Evolutionary conservation across 2,888 invertebrate species (phyloP), one percentile per base, ranked within the genome.

Genomic region (Drosophila glabriapex): DNA sequence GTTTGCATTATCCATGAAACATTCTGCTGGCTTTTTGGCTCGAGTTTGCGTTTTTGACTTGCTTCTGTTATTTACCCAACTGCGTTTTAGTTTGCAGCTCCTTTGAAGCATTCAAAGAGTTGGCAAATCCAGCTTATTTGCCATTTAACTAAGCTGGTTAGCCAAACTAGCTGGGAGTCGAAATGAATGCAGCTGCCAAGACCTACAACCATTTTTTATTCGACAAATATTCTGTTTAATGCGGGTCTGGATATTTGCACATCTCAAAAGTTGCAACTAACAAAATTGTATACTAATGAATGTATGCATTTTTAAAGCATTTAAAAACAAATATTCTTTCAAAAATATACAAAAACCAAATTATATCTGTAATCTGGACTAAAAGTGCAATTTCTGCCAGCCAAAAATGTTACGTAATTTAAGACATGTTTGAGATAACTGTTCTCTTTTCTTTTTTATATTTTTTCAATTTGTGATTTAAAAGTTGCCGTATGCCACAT

Each of bases 111-210:
- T 46, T 28, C 50, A 14, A 52, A n/a, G 9, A 33, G 64, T 4
- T 41, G 33, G n/a, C 49, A 62, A 68, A 66, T 62, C 60, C 68
- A 78, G 77, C 75, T 80, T 89, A 76, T 85, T 89, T 86, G 71
- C 78, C 79, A 89, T 89, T 86, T 83, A 81, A 84, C 85, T 85
- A 85, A 85, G 87, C 89, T 78, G 76, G 74, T 78, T 86, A 78
- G 84, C 75, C 64, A 79, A 79, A 85, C 89, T 68, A 72, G 72
- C 70, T 74, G 72, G 41, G 41, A 68, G 58, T 54, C 58, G 29
- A 65, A 61, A 43, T 58, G 53, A 41, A 49, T 62, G 62, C 58
- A 67, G 46, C 60, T 53, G 37, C 46, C 49, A n/a, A 63, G 41
- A 25, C 35, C 10, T 4, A 22, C 7, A 2, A 19, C 12, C 7